phyloP scores from a whole-genome alignment of 37 sponge, comb jelly and placozoan species.

The Cliona cf. orientalis region DNA sequence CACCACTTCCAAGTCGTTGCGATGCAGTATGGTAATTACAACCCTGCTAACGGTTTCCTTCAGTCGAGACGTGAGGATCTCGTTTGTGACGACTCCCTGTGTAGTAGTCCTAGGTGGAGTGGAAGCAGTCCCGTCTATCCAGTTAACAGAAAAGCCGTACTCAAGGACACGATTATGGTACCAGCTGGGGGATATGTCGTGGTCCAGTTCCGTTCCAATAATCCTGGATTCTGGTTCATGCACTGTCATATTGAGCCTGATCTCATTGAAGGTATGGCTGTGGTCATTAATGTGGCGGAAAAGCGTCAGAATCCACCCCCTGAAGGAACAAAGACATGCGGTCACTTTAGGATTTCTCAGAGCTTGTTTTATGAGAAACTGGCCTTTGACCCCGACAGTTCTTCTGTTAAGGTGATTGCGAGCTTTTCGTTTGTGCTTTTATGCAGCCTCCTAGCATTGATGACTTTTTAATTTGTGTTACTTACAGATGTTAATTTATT shows the following conservation, averaged over 20 bases:
- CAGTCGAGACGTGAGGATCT: background rate
- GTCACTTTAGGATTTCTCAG: constrained; percentile 12
- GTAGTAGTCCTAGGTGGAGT: constrained; percentile 11
- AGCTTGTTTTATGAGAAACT: background rate
- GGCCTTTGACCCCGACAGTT: background rate
- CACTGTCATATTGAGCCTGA: constrained; percentile 90
- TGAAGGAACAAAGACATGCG: constrained; percentile 14
- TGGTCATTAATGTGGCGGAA: constrained; percentile 59
- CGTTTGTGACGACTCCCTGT: constrained; percentile 16
- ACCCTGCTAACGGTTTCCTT: constrained; percentile 20
- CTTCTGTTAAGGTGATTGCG: no score
- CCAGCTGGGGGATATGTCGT: constrained; percentile 85
- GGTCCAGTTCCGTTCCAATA: constrained; percentile 71
- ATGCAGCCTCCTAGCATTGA: no score
- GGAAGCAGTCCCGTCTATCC: no score
- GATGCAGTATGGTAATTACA: constrained; percentile 61
- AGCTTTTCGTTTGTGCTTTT: no score
- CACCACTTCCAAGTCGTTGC: constrained; percentile 73
- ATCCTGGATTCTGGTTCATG: constrained; percentile 91
- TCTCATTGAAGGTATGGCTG: constrained; percentile 77
- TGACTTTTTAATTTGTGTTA: no score
- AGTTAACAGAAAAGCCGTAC: constrained; percentile 1
- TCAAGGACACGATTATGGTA: constrained; percentile 85
- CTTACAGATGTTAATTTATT: no score
- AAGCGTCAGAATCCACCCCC: constrained; percentile 47